These are phyloP conservation scores for Aptenodytes patagonicus DNA, from an alignment of 2,113 vertebrate genomes.

Conservation along the genomic window DNA sequence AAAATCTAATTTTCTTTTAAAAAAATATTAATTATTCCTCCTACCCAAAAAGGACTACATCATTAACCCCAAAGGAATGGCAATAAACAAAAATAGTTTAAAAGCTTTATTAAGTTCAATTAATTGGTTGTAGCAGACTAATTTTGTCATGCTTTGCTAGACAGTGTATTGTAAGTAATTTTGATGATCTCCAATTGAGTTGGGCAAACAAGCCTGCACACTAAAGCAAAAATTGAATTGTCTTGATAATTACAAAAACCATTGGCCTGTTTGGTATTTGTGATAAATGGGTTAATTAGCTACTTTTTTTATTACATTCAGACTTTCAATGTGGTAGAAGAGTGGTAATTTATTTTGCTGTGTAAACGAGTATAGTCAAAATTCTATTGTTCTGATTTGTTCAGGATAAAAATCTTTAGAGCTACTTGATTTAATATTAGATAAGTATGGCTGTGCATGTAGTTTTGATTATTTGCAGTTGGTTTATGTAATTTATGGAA, in stretches of 20 bases:
- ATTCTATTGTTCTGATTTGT: constrained; percentile 16
- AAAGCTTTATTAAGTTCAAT: constrained; percentile 73
- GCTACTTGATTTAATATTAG: background rate
- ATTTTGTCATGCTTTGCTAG: constrained; percentile 74
- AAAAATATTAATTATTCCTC: constrained; percentile 61
- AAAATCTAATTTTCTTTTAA: constrained; percentile 58
- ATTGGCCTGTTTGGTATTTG: constrained; percentile 67
- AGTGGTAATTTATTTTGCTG: constrained; percentile 62
- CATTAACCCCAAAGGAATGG: constrained; percentile 62
- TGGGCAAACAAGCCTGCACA: constrained; percentile 63
- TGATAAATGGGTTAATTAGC: constrained; percentile 74
- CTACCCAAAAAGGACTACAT: constrained; percentile 37
- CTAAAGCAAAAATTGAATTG: constrained; percentile 72
- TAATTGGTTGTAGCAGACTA: constrained; percentile 69
- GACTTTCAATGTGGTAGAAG: background rate
- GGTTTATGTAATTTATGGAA: background rate
- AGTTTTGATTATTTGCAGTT: background rate
- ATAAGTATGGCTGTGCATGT: background rate
- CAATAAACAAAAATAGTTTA: constrained; percentile 74
- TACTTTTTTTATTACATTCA: constrained; percentile 54
- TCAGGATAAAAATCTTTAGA: constrained; percentile 18
- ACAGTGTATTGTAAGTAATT: constrained; percentile 74
- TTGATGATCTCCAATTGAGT: constrained; percentile 68
- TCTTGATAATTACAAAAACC: constrained; percentile 73
- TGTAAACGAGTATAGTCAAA: constrained; percentile 22